Base-by-base conservation (phyloP, 2,113 vertebrate species). In the Mustela nigripes region DNA sequence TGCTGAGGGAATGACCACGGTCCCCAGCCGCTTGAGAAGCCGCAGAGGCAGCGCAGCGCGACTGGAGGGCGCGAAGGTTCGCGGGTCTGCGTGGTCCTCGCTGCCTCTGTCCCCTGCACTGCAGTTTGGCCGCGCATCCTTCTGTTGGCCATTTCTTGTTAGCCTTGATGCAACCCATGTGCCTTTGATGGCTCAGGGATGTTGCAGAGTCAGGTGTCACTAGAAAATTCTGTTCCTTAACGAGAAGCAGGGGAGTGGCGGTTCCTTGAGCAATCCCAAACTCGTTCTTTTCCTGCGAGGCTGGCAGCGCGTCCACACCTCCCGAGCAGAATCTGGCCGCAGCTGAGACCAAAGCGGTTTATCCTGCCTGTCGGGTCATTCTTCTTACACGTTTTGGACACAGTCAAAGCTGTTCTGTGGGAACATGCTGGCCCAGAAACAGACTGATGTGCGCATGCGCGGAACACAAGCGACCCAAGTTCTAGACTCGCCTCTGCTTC, bases 291-390 rank as follows among this genome's bases (percentile, higher is more conserved):
- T 19, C 65, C 33, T 45, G n/a, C 7, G 48, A 78, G 65, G 12
- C 78, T 39, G 78, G 82, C 78, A 42, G 48, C 79, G 22, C 1
- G 26, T 93, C 86, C 94, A 87, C 86, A 94, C 69, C 90, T 28
- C 22, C 58, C 10, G 71, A 86, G 69, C 42, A 2, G 78, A 71
- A 58, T 60, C 50, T 85, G 90, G 36, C 39, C 33, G 83, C 58
- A 7, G 36, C 69, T 69, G 33, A 95, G 80, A 76, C 62, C 21
- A 62, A 56, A 95, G 89, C 1, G 0, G 92, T 67, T 90, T 73
- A 58, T 91, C 96, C 76, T 56, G 98, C 71, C 73, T 11, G 14
- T 91, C 94, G 58, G 58, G 84, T 97, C 31, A 0, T 79, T 58
- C 45, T 91, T 80, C 86, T 92, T 73, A 48, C 12, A 56, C 65